Evolutionary conservation across 1,140 invertebrate genomes (phyloP), one percentile per base, ranked within the genome.

Genomic region (Holcopasites calliopsidis): DNA sequence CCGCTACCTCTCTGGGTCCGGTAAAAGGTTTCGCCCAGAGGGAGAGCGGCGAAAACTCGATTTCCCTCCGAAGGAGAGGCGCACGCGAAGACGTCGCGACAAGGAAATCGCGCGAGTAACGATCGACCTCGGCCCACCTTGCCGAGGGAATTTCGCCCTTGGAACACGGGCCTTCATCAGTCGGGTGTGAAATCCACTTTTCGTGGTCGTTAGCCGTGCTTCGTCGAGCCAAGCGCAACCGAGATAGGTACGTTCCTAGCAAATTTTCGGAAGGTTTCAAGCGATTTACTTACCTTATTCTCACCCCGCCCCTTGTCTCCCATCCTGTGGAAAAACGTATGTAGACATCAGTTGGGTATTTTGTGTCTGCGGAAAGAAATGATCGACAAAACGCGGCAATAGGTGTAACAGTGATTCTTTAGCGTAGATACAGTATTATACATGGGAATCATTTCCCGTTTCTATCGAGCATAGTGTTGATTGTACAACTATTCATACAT

Each of bases 111-210:
- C 76, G 76, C 64, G 76, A 54, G 40, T 79, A 82, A 82, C 71
- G 77, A 76, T 82, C 77, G 58, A 58, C 49, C 71, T 54, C 21
- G 35, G 16, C 44, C 35, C 40, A 49, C 28, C 40, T 21, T 23
- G 61, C 28, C 23, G 16, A 61, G 44, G 52, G 72, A 68, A 75
- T 75, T 49, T 57, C 21, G 26, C 11, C 38, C 16, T 57, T 21
- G 60, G 33, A 18, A 26, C 62, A n/a, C 35, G 13, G 10, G 58
- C 58, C 75, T 77, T 77, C 69, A 64, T 72, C 70, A 79, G 35
- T 65, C 64, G 76, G 75, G 79, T 84, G 88, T 88, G 65, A 89
- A 89, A 89, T 88, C 82, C 84, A 83, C 83, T 85, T 86, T 74
- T 84, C 85, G 81, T 81, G 77, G 62, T 83, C 79, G 86, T 87